phyloP scores from a whole-genome alignment of 2,888 invertebrate species.

The Spisula subtruncata region DNA sequence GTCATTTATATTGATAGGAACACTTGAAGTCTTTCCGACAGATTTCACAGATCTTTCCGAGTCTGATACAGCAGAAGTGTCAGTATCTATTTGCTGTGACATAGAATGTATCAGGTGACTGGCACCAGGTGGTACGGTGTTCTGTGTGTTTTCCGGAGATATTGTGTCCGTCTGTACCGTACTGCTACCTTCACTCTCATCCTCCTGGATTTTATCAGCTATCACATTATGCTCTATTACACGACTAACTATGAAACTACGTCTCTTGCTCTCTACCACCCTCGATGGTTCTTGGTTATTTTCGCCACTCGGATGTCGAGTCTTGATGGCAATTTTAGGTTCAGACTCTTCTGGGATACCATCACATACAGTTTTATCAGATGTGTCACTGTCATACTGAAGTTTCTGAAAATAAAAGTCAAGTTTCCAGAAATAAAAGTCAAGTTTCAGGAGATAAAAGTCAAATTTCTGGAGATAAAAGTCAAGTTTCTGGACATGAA shows the following conservation, averaged over 20 bases:
- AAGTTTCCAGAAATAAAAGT: constrained; percentile 66
- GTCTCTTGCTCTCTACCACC: constrained; percentile 80
- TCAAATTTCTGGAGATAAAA: constrained; percentile 69
- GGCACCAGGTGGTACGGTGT: constrained; percentile 54
- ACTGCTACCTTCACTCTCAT: constrained; percentile 79
- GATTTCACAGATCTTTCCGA: constrained; percentile 72
- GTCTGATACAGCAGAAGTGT: constrained; percentile 68
- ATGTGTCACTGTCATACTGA: constrained; percentile 71
- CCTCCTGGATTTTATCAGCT: constrained; percentile 80
- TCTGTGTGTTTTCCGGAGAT: constrained; percentile 73
- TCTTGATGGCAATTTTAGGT: constrained; percentile 70
- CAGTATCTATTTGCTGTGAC: constrained; percentile 60
- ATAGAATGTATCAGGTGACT: constrained; percentile 51
- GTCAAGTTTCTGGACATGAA: not conserved
- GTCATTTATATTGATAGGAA: constrained; percentile 82
- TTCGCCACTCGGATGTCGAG: constrained; percentile 68
- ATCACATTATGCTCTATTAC: constrained; percentile 75
- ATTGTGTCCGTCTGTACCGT: constrained; percentile 37
- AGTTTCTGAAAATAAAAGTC: constrained; percentile 70
- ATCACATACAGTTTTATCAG: constrained; percentile 47
- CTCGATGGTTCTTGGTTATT: constrained; percentile 68
- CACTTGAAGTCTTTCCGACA: constrained; percentile 67
- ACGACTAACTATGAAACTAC: constrained; percentile 80
- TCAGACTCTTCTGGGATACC: constrained; percentile 50
- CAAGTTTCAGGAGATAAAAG: too few relatives aligned